A percentile compares a stretch with the other conserved stretches of the same genome.
These are phyloP conservation scores for Platyura marginata DNA, from an alignment of 1,140 invertebrate species.

Conservation along the genomic window DNA sequence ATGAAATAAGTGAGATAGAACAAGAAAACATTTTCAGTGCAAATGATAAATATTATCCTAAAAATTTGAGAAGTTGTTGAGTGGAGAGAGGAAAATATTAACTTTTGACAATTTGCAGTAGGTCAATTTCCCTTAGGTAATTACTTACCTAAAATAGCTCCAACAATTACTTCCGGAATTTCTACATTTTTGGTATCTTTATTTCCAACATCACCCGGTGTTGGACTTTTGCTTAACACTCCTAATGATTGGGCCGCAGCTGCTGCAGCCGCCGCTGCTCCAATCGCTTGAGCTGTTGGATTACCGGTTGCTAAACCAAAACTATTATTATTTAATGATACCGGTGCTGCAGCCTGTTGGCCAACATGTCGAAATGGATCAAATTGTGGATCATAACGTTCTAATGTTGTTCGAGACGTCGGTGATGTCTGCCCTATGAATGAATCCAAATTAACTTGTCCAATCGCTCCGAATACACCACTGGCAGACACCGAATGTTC, in stretches of 20 bases:
- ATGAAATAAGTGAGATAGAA: too few species aligned
- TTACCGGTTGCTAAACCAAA: constrained; percentile 53
- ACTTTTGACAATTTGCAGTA: too few species aligned
- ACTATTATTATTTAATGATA: constrained; percentile 55
- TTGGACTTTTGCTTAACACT: constrained; percentile 71
- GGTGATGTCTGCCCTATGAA: constrained; percentile 33
- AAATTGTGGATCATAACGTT: constrained; percentile 43
- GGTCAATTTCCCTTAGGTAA: too few species aligned
- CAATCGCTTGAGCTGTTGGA: constrained; percentile 40
- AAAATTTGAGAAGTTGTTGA: too few species aligned
- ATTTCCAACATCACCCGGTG: constrained; percentile 50
- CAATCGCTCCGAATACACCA: constrained; percentile 61
- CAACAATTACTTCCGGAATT: constrained; percentile 88
- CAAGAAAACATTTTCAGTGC: too few species aligned
- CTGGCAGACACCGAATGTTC: constrained; percentile 33
- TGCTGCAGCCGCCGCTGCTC: constrained; percentile 64
- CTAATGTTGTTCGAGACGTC: constrained; percentile 40
- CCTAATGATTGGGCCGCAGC: constrained; percentile 56
- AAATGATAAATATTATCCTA: too few species aligned
- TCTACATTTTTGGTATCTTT: constrained; percentile 77
- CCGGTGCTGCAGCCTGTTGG: constrained; percentile 42
- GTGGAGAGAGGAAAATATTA: too few species aligned
- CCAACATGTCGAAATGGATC: constrained; percentile 53
- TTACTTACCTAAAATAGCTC: constrained; percentile 73
- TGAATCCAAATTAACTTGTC: constrained; percentile 40